These are phyloP conservation scores for Conomelus anceps DNA, from an alignment of 2,888 invertebrate genomes.

Conservation along the genomic window DNA sequence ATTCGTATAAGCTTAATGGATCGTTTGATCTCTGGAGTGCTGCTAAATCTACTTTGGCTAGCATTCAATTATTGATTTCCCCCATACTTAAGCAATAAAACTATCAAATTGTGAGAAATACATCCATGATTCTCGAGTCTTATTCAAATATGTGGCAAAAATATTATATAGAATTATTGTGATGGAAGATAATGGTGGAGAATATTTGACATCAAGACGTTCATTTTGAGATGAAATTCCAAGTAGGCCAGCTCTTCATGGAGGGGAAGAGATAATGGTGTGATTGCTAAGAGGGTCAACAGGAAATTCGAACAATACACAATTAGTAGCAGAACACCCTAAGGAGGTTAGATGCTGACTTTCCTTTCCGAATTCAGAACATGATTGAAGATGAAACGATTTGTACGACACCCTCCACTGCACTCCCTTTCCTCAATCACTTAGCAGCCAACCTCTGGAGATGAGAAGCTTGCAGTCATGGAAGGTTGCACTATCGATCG, in stretches of 20 bases:
- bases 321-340: background rate
- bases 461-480: too few relatives aligned
- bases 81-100: background rate
- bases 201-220: too few relatives aligned
- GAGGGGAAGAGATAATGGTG: too few relatives aligned
- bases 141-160: background rate
- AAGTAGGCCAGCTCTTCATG: too few relatives aligned
- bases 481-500: too few relatives aligned
- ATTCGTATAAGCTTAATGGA: background rate
- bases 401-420: background rate
- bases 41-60: background rate
- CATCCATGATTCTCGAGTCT: too few relatives aligned
- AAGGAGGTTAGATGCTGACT: background rate
- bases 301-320: background rate
- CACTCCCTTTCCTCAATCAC: too few relatives aligned
- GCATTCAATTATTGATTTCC: background rate
- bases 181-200: too few relatives aligned
- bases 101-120: background rate
- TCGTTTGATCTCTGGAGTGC: background rate
- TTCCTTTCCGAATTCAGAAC: background rate
- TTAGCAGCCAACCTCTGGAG: too few relatives aligned
- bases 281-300: background rate
- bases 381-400: background rate
- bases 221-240: too few relatives aligned
- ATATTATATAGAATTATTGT: background rate